Percentiles rank a stretch among this genome's conserved stretches.
Evolutionary conservation across 1,140 invertebrate species (phyloP).

Genomic region (Himalopsyche phryganea): DNA sequence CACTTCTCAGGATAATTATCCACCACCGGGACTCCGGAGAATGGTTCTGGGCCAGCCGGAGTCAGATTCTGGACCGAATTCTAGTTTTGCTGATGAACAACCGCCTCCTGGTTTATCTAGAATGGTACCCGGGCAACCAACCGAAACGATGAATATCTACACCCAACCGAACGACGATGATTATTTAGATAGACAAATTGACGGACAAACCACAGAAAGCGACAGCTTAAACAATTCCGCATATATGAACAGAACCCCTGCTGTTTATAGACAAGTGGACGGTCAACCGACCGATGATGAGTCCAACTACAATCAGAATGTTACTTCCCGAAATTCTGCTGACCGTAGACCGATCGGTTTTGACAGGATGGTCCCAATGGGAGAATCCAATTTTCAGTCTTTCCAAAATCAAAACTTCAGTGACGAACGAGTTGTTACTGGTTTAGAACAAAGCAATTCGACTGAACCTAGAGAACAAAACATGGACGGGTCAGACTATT

Average conservation of each 20-base stretch:
- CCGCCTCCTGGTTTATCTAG: conserved; percentile 56
- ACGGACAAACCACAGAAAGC: conserved; percentile 45
- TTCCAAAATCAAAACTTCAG: conserved; percentile 38
- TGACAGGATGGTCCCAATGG: conserved; percentile 50
- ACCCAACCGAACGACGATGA: conserved; percentile 43
- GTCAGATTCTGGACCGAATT: conserved; percentile 50
- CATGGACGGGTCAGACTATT: conserved; percentile 49
- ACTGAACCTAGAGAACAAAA: conserved; percentile 47
- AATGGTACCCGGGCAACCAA: conserved; percentile 57
- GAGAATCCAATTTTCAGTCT: conserved; percentile 43
- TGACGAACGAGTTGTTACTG: conserved; percentile 51
- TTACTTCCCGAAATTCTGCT: conserved; percentile 36
- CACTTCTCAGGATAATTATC: conserved; percentile 49
- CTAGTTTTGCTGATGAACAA: conserved; percentile 51
- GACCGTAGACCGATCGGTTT: conserved; percentile 44
- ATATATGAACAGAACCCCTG: conserved; percentile 20
- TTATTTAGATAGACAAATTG: conserved; percentile 49
- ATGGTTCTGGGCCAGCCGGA: conserved; percentile 65
- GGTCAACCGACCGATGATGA: conserved; percentile 46
- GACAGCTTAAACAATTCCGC: conserved; percentile 35
- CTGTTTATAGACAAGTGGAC: conserved; percentile 44
- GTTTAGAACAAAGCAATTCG: conserved; percentile 45
- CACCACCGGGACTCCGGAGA: conserved; percentile 59
- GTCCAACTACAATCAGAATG: conserved; percentile 37
- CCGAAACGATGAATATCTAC: conserved; percentile 41